phyloP scores from a whole-genome alignment of 2,888 invertebrate species.

The Noctua fimbriata region DNA sequence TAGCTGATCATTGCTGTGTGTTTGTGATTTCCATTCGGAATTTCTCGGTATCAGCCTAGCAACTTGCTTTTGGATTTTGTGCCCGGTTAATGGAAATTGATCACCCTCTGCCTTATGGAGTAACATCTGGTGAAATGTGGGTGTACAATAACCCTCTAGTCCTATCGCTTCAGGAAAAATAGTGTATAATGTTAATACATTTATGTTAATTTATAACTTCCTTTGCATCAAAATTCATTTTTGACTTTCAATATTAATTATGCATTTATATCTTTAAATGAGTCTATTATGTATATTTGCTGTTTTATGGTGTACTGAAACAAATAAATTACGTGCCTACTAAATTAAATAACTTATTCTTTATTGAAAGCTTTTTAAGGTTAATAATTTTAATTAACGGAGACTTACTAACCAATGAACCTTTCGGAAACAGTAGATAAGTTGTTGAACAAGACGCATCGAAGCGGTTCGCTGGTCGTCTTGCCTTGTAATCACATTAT shows the following conservation, averaged over 20 bases:
- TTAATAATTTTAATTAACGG: not conserved
- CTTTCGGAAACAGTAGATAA: not conserved
- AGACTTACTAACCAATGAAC: not conserved
- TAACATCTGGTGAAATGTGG: not conserved
- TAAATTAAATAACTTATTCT: not conserved
- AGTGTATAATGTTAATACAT: not conserved
- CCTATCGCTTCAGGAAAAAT: not conserved
- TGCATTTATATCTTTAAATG: not conserved
- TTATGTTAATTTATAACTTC: not conserved
- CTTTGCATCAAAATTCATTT: not conserved
- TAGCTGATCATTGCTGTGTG: constrained; percentile 13
- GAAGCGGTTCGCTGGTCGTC: constrained; percentile 4
- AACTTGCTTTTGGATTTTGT: not conserved
- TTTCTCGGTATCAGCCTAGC: not conserved
- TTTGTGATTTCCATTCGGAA: not conserved
- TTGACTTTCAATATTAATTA: not conserved
- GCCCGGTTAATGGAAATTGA: not conserved
- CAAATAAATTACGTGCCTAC: not conserved
- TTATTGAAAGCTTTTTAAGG: not conserved
- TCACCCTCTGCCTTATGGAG: not conserved
- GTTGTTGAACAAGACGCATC: constrained; percentile 6
- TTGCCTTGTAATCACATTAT: constrained; percentile 37
- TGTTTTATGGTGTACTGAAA: not conserved
- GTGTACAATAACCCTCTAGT: not conserved
- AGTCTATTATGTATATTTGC: too few relatives aligned